Percentiles rank a stretch among this genome's conserved stretches.
phyloP scores from a whole-genome alignment of 2,888 invertebrate species.

The Metopia argyrocephala region DNA sequence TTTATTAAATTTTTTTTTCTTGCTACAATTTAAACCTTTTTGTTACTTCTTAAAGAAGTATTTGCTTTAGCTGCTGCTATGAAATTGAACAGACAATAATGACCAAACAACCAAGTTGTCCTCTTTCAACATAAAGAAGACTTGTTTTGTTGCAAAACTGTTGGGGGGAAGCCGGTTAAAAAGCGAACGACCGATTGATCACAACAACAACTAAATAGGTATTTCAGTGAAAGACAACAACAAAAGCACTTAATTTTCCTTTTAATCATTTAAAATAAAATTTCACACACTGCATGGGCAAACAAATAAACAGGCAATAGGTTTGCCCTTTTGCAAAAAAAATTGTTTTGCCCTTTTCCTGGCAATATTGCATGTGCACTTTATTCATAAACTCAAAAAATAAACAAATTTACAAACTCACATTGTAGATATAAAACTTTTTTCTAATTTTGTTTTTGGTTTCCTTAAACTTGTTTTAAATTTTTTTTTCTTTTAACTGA shows the following conservation, averaged over 20 bases:
- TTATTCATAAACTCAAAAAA: slow-evolving; percentile 2
- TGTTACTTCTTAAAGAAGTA: not conserved
- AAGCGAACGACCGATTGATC: not conserved
- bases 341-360: slow-evolving; percentile 22
- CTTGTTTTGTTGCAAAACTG: not conserved
- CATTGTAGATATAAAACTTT: slow-evolving; percentile 30
- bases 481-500: slow-evolving; percentile 6
- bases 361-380: slow-evolving; percentile 35
- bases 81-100: slow-evolving; percentile 2
- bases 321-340: slow-evolving; percentile 28
- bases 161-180: not conserved
- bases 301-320: slow-evolving; percentile 24
- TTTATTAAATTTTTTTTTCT: not conserved
- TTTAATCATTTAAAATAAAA: slow-evolving; percentile 17
- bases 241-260: slow-evolving; percentile 13
- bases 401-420: slow-evolving; percentile 30
- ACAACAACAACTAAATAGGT: not conserved
- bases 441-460: slow-evolving; percentile 47
- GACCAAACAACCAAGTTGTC: not conserved
- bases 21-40: not conserved
- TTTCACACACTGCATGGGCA: slow-evolving; percentile 22
- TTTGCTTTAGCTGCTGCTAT: not conserved
- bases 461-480: slow-evolving; percentile 18
- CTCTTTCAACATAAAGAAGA: not conserved
- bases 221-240: not conserved